A percentile compares a stretch with the other conserved stretches of the same genome.
Evolutionary conservation across 2,113 vertebrate species (phyloP).

Genomic region (Oreochromis niloticus): DNA sequence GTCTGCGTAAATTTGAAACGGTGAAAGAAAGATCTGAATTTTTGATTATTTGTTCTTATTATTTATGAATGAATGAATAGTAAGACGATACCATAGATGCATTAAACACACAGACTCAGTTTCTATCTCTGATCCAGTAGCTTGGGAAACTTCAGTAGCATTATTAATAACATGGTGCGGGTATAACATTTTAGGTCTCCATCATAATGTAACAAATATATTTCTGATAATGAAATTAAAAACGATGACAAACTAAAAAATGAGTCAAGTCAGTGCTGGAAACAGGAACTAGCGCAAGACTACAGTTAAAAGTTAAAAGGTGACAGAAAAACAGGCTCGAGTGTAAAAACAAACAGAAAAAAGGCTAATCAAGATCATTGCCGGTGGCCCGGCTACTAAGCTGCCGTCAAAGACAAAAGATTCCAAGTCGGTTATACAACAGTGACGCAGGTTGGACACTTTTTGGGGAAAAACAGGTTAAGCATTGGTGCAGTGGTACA

Average conservation of each 20-base stretch:
- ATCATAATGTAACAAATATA: not conserved
- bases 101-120: not conserved
- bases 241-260: not conserved
- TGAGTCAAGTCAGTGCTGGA: not conserved
- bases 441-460: not conserved
- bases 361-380: not conserved
- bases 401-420: not conserved
- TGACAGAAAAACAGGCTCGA: not conserved
- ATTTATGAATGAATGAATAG: not conserved
- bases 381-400: not conserved
- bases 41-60: not conserved
- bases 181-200: not conserved
- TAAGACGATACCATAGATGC: rapidly evolving
- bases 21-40: not conserved
- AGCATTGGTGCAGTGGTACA: not conserved
- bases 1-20: not conserved
- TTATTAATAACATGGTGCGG: not conserved
- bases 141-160: not conserved
- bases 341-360: not conserved
- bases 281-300: not conserved
- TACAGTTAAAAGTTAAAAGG: not conserved
- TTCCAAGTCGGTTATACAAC: not conserved
- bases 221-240: not conserved
- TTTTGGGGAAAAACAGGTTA: not conserved
- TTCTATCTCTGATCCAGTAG: not conserved